A percentile compares a stretch with the other conserved stretches of the same genome.
These are phyloP conservation scores for Ectropis crepuscularia DNA, from an alignment of 2,888 invertebrate genomes.

Conservation along the genomic window DNA sequence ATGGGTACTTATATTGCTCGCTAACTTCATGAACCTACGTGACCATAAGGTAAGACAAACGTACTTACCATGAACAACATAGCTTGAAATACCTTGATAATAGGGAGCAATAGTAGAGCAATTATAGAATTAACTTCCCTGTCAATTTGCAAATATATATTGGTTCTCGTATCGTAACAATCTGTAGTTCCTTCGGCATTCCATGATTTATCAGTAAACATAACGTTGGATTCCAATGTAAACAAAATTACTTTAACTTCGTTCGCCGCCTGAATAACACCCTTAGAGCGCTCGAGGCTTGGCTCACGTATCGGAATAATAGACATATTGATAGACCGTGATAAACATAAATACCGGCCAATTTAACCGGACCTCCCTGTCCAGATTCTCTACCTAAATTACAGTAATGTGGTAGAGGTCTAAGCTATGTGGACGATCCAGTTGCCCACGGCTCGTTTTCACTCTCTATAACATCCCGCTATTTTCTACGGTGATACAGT, in stretches of 20 bases:
- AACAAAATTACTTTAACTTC: slow-evolving; percentile 60
- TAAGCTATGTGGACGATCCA: slow-evolving; percentile 53
- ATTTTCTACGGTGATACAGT: slow-evolving; percentile 76
- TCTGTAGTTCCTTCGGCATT: slow-evolving; percentile 32
- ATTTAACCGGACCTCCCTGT: slow-evolving; percentile 39
- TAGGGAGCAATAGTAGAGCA: slow-evolving; percentile 23
- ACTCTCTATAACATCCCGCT: slow-evolving; percentile 78
- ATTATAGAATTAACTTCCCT: slow-evolving; percentile 40
- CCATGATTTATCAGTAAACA: slow-evolving; percentile 36
- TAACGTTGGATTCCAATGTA: slow-evolving; percentile 56
- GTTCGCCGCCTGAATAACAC: slow-evolving; percentile 57
- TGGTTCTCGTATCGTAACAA: slow-evolving; percentile 31
- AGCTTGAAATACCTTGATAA: slow-evolving; percentile 10
- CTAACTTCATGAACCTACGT: not conserved
- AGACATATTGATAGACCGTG: slow-evolving; percentile 63
- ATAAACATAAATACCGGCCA: slow-evolving; percentile 56
- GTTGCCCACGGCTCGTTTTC: slow-evolving; percentile 67
- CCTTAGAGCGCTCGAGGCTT: slow-evolving; percentile 58
- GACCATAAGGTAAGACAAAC: slow-evolving; percentile 1
- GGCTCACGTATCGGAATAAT: slow-evolving; percentile 62
- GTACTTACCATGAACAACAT: slow-evolving; percentile 1
- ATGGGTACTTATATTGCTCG: not conserved
- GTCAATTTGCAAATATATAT: slow-evolving; percentile 31
- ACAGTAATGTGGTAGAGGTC: slow-evolving; percentile 46
- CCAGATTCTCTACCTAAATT: slow-evolving; percentile 19